These are phyloP conservation scores for Melinaea marsaeus DNA, from an alignment of 2,888 invertebrate species.

Conservation along the genomic window DNA sequence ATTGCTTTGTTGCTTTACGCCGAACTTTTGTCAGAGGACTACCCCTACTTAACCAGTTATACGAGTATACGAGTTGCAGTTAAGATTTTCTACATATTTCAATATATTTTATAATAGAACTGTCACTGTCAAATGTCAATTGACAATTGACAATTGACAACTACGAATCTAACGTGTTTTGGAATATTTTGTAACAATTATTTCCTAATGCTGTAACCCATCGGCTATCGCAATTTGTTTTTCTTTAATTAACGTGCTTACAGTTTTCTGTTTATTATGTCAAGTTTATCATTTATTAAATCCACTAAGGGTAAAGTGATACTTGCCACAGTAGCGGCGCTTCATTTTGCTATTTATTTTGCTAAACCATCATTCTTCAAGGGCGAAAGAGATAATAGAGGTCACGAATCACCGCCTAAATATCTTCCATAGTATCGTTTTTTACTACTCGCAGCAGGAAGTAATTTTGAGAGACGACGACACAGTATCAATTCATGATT, in stretches of 20 bases:
- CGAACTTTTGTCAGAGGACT: too few species aligned
- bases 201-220: too few species aligned
- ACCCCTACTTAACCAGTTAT: too few species aligned
- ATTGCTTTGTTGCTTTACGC: too few species aligned
- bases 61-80: too few species aligned
- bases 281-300: constrained; percentile 56
- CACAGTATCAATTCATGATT: constrained; percentile 48
- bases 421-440: constrained; percentile 55
- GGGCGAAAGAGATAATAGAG: constrained; percentile 43
- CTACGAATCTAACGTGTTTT: background rate
- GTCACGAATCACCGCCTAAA: constrained; percentile 50
- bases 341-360: constrained; percentile 63
- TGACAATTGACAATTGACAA: constrained; percentile 12
- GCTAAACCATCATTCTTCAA: constrained; percentile 70
- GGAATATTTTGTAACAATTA: too few species aligned
- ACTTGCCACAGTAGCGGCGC: constrained; percentile 58
- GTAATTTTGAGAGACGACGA: constrained; percentile 32
- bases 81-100: too few species aligned
- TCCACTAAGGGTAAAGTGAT: constrained; percentile 67
- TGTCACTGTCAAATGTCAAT: too few species aligned
- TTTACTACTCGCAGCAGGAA: constrained; percentile 38
- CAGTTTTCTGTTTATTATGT: constrained; percentile 46
- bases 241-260: background rate
- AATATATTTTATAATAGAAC: too few species aligned
- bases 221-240: background rate